Conservation (phyloP, 2,113 vertebrate genomes). For the Paramisgurnus dabryanus region DNA sequence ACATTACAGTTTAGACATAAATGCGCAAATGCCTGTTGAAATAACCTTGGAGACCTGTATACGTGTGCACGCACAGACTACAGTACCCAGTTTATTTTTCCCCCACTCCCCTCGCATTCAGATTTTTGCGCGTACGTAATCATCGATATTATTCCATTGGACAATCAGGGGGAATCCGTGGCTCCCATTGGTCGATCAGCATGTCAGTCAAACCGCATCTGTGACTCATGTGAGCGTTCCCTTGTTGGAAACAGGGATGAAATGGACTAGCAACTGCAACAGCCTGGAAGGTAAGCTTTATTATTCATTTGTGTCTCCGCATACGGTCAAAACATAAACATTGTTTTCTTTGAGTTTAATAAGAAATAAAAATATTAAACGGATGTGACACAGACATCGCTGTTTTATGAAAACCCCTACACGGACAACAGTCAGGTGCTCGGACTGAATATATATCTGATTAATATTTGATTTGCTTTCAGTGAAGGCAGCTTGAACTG, state of each 20-base stretch:
- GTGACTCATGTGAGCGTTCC: slow-evolving; percentile 63
- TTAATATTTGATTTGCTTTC: slow-evolving; percentile 56
- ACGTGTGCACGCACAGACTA: slow-evolving; percentile 43
- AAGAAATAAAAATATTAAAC: not conserved
- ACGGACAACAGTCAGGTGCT: slow-evolving; percentile 1
- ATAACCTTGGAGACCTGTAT: not conserved
- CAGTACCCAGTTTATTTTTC: slow-evolving; percentile 46
- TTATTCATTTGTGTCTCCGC: slow-evolving; percentile 10
- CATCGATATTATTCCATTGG: slow-evolving; percentile 53
- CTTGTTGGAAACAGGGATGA: slow-evolving; percentile 56
- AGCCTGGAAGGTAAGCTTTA: slow-evolving; percentile 63
- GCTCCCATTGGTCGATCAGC: slow-evolving; percentile 54
- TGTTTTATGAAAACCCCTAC: not conserved
- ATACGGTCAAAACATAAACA: not conserved
- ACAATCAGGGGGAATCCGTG: slow-evolving; percentile 26
- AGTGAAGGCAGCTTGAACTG: slow-evolving; percentile 1
- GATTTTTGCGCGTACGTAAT: not conserved
- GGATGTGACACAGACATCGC: not conserved
- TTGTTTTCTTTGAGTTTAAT: not conserved
- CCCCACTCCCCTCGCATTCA: slow-evolving; percentile 37
- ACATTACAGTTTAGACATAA: not conserved
- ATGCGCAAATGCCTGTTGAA: not conserved
- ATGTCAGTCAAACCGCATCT: slow-evolving; percentile 40
- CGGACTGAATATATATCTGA: slow-evolving; percentile 44
- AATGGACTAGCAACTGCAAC: slow-evolving; percentile 50